phyloP scores from a whole-genome alignment of 2,797 vertebrate genomes.

The Enteromius mattozi region DNA sequence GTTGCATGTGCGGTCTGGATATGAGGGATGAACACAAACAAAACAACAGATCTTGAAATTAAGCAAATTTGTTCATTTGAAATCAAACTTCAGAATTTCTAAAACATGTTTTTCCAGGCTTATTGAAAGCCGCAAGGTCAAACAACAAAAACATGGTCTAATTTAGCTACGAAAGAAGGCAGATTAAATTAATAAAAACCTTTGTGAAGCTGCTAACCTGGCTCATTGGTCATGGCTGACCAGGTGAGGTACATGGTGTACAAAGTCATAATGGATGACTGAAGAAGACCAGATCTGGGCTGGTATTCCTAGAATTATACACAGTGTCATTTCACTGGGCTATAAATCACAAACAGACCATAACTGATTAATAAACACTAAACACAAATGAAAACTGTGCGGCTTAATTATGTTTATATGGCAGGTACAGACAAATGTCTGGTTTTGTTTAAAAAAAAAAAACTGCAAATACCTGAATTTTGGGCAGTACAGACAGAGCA shows the following conservation, averaged over 20 bases:
- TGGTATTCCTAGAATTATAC: constrained; percentile 82
- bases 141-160: background rate
- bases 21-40: background rate
- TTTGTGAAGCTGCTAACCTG: constrained; percentile 79
- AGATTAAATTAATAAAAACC: background rate
- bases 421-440: background rate
- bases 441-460: background rate
- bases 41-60: background rate
- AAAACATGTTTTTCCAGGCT: background rate
- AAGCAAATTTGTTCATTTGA: background rate
- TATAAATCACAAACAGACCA: background rate
- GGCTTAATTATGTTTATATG: background rate
- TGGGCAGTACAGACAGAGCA: constrained; percentile 83
- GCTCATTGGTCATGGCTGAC: constrained; percentile 93
- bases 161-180: background rate
- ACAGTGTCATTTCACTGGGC: background rate
- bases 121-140: background rate
- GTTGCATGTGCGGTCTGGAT: constrained; percentile 87
- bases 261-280: constrained; percentile 91
- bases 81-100: background rate
- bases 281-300: constrained; percentile 88
- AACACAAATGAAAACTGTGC: background rate
- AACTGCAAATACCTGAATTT: constrained; percentile 85
- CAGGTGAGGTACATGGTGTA: constrained; percentile 95
- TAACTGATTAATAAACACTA: background rate